Conservation (phyloP, 2,113 vertebrate species). For the Atherinomorus stipes region DNA sequence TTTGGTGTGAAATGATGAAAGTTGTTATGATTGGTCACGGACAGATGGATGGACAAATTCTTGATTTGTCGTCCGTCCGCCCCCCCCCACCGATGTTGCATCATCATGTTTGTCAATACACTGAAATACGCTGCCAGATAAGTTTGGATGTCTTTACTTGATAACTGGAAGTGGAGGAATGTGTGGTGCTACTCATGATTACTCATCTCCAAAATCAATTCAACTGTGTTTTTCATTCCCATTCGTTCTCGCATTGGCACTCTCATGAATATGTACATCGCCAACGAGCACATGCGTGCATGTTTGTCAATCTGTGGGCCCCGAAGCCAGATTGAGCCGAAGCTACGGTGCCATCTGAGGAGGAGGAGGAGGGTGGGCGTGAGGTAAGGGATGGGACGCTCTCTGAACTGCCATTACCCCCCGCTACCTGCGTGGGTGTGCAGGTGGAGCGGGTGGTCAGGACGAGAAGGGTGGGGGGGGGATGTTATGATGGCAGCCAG, state of each 20-base stretch:
- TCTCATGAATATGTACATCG: slow-evolving; percentile 62
- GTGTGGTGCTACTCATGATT: neutral
- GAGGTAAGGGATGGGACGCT: slow-evolving; percentile 40
- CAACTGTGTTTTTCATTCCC: slow-evolving; percentile 27
- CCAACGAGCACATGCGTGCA: slow-evolving; percentile 55
- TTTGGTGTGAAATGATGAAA: slow-evolving; percentile 27
- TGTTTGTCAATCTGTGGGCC: slow-evolving; percentile 56
- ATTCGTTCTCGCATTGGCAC: slow-evolving; percentile 28
- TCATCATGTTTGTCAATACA: slow-evolving; percentile 3
- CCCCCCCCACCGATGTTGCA: slow-evolving; percentile 19
- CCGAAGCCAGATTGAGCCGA: slow-evolving; percentile 61
- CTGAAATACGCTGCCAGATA: slow-evolving; percentile 18
- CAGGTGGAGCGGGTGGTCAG: slow-evolving; percentile 48
- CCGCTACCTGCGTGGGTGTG: slow-evolving; percentile 55
- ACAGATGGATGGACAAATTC: slow-evolving; percentile 35
- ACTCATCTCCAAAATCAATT: neutral
- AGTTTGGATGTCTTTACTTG: slow-evolving; percentile 18
- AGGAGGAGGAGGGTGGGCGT: slow-evolving; percentile 76
- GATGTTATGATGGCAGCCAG: slow-evolving; percentile 47
- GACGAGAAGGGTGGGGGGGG: slow-evolving; percentile 1
- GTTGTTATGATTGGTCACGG: slow-evolving; percentile 34
- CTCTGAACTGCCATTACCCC: slow-evolving; percentile 33
- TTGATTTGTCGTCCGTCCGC: slow-evolving; percentile 22
- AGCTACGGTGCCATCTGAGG: slow-evolving; percentile 64
- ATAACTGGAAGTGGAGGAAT: slow-evolving; percentile 19